Conservation (phyloP, 2,888 invertebrate genomes). For the Acleris literana region DNA sequence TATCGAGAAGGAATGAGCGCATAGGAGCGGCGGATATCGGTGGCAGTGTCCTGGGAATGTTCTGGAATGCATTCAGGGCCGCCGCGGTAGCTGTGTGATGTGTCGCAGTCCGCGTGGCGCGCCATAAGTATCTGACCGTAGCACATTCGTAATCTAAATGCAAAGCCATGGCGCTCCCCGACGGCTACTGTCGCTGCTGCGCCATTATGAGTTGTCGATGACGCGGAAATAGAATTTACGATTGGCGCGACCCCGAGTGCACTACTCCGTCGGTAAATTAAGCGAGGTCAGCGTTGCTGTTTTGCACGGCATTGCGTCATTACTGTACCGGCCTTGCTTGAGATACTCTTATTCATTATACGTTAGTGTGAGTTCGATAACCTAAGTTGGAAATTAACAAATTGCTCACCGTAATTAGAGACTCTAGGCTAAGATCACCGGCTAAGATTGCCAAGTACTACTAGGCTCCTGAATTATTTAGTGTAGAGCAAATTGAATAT, state of each 20-base stretch:
- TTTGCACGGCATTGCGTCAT: slow-evolving; percentile 62
- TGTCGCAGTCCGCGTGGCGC: slow-evolving; percentile 63
- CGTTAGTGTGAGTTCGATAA: slow-evolving; percentile 56
- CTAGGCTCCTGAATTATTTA: slow-evolving; percentile 69
- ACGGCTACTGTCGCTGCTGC: slow-evolving; percentile 43
- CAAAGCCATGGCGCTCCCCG: slow-evolving; percentile 48
- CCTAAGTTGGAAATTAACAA: slow-evolving; percentile 70
- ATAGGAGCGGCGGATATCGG: slow-evolving; percentile 36
- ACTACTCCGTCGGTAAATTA: slow-evolving; percentile 55
- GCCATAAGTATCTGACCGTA: slow-evolving; percentile 48
- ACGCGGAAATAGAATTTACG: slow-evolving; percentile 74
- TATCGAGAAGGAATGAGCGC: slow-evolving; percentile 56
- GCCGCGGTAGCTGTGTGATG: slow-evolving; percentile 49
- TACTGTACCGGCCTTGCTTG: slow-evolving; percentile 62
- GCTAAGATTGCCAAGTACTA: slow-evolving; percentile 55
- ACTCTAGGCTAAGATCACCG: slow-evolving; percentile 56
- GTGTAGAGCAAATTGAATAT: slow-evolving; percentile 49
- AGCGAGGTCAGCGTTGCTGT: slow-evolving; percentile 64
- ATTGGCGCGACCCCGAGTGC: slow-evolving; percentile 57
- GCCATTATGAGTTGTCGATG: slow-evolving; percentile 59
- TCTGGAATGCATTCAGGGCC: slow-evolving; percentile 51
- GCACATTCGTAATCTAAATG: slow-evolving; percentile 59
- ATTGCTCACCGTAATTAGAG: slow-evolving; percentile 64
- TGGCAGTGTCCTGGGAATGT: slow-evolving; percentile 57
- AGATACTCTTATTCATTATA: slow-evolving; percentile 50